Base-by-base conservation (phyloP, 2,797 vertebrate genomes). In the Taenioides sp. region DNA sequence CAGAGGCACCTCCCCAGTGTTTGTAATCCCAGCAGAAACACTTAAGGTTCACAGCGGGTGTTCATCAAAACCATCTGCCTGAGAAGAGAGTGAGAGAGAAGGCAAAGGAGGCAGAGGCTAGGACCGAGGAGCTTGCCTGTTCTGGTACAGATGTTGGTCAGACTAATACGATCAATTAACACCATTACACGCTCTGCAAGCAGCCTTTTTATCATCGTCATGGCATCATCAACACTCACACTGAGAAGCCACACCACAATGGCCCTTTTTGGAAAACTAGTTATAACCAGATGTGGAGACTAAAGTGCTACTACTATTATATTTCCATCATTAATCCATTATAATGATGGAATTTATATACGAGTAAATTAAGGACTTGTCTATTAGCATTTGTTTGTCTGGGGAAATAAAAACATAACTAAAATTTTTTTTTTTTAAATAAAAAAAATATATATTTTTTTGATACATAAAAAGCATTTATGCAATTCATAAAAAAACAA, bases 41-140 rank as follows among this genome's bases (percentile, higher is more conserved):
- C 98, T 99, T 98, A 98, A 98, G 98, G 96, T 96, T 98, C 98
- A 98, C 98, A 98, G 98, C 97, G 97, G 97, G 98, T 95, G 97
- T 97, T 98, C 97, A 98, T 99, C 97, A 97, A 96, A 97, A 97
- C 97, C 98, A 99, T 99, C 98, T 99, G 98, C 95, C 96, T 93
- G 94, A 95, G 96, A 95, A 93, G 94, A 94, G 95, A 95, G 94
- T 78, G 84, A 93, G 94, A 95, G 93, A 93, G 93, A 80, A 81
- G 70, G 71, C 80, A 66, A 69, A 69, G 75, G 68, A 69, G 22
- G 59, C 80, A 65, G 73, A 77, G 57, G 68, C 5, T 65, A 86
- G 55, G 75, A 83, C 60, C 72, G 70, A 63, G 74, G 83, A 86
- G 79, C 80, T 72, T 72, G 80, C 77, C 84, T 87, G 75, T 70